Evolutionary conservation across 2,797 vertebrate genomes (phyloP).

Genomic region (Podargus strigoides): DNA sequence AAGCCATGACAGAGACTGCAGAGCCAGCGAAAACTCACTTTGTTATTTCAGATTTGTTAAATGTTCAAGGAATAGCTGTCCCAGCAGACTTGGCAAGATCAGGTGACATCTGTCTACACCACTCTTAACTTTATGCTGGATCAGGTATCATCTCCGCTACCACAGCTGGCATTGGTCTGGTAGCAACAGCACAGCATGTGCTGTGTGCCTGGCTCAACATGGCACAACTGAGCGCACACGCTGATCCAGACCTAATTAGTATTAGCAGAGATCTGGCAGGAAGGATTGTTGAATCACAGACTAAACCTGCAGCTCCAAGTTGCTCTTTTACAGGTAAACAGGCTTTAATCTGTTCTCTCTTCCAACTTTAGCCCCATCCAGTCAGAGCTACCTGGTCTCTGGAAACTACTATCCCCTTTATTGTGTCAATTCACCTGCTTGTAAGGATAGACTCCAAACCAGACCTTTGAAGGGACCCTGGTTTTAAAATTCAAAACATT

Average conservation of each 20-base stretch:
- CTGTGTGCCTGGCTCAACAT: not conserved
- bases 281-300: not conserved
- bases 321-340: not conserved
- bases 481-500: not conserved
- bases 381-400: not conserved
- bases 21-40: not conserved
- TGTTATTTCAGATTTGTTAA: constrained; percentile 22
- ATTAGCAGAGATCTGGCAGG: not conserved
- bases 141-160: constrained; percentile 18
- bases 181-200: constrained; percentile 12
- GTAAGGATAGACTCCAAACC: not conserved
- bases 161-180: constrained; percentile 31
- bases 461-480: not conserved
- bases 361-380: not conserved
- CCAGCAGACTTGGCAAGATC: not conserved
- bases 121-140: constrained; percentile 4
- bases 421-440: not conserved
- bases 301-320: not conserved
- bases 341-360: not conserved
- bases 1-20: not conserved
- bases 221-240: not conserved
- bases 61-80: not conserved
- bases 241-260: constrained; percentile 29
- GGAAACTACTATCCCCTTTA: not conserved
- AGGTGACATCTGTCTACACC: constrained; percentile 33